Evolutionary conservation across 2,797 vertebrate species (phyloP).

Genomic region (Sebastolobus altivelis): DNA sequence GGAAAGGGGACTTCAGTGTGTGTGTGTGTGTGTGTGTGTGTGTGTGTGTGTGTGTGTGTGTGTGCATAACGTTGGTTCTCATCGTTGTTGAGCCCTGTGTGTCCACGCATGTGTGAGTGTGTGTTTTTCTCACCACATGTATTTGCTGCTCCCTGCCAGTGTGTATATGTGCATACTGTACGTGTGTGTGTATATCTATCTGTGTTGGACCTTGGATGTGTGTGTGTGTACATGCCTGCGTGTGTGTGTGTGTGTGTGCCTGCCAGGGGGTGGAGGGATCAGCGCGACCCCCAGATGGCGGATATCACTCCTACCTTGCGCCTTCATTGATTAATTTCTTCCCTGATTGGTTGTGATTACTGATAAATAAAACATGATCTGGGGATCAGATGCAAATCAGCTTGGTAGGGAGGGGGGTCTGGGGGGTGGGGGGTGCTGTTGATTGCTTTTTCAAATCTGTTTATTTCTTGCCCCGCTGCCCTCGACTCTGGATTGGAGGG

Average conservation of each 20-base stretch:
- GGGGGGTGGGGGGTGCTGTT: constrained; percentile 69
- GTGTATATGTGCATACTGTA: constrained; percentile 17
- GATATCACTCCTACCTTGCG: constrained; percentile 85
- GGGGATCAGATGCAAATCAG: constrained; percentile 88
- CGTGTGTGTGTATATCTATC: constrained; percentile 17
- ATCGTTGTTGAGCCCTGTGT: constrained; percentile 18
- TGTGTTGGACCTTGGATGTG: constrained; percentile 48
- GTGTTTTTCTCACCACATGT: constrained; percentile 64
- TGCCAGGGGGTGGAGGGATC: constrained; percentile 72
- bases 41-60: constrained; percentile 22
- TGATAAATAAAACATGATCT: constrained; percentile 93
- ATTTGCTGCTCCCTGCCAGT: constrained; percentile 41
- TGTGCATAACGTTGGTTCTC: constrained; percentile 23
- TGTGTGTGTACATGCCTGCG: neutral
- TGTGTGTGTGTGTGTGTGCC: constrained; percentile 4
- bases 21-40: constrained; percentile 44
- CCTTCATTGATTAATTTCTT: constrained; percentile 92
- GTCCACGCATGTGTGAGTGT: constrained; percentile 47
- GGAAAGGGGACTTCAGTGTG: constrained; percentile 64
- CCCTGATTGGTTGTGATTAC: constrained; percentile 92
- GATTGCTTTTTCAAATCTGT: constrained; percentile 89
- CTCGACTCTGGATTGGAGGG: constrained; percentile 80
- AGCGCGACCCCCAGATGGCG: constrained; percentile 92
- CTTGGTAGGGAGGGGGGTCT: constrained; percentile 35
- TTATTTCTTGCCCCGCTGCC: constrained; percentile 86